Evolutionary conservation across 2,888 invertebrate genomes (phyloP).

Genomic region (Epistrophe eligans): DNA sequence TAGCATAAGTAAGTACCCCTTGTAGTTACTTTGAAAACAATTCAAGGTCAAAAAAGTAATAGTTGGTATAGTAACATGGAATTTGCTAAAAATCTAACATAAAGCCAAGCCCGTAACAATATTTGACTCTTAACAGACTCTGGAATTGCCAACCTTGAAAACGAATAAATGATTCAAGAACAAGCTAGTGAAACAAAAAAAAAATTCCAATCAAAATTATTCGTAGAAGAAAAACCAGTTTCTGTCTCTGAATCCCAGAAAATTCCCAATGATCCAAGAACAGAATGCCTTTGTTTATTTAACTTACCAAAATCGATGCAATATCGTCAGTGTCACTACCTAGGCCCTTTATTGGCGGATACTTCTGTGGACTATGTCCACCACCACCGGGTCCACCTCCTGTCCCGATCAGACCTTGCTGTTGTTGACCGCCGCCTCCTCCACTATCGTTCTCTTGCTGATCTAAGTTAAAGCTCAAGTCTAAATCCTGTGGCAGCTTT

Average conservation of each 20-base stretch:
- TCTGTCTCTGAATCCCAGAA: background rate
- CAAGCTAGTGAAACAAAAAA: background rate
- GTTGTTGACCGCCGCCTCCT: constrained; percentile 79
- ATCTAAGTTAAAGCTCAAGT: constrained; percentile 80
- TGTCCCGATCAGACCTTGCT: constrained; percentile 75
- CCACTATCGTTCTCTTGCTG: constrained; percentile 75
- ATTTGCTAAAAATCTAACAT: background rate
- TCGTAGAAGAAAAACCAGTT: constrained; percentile 9
- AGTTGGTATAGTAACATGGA: background rate
- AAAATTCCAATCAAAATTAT: background rate
- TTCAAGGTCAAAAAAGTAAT: constrained; percentile 6
- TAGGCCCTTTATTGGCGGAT: constrained; percentile 79
- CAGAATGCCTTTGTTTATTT: constrained; percentile 6
- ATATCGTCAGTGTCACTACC: constrained; percentile 80
- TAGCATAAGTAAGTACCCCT: background rate
- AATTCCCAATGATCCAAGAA: background rate
- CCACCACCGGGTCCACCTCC: constrained; percentile 79
- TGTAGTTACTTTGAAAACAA: background rate
- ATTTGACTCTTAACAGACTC: background rate
- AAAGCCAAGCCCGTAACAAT: background rate
- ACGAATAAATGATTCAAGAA: background rate
- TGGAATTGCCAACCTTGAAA: constrained; percentile 17
- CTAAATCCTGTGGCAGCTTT: constrained; percentile 83
- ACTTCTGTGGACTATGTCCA: constrained; percentile 64
- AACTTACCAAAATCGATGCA: constrained; percentile 81